Evolutionary conservation across 2,797 vertebrate genomes (phyloP).

Genomic region (Furcifer pardalis): DNA sequence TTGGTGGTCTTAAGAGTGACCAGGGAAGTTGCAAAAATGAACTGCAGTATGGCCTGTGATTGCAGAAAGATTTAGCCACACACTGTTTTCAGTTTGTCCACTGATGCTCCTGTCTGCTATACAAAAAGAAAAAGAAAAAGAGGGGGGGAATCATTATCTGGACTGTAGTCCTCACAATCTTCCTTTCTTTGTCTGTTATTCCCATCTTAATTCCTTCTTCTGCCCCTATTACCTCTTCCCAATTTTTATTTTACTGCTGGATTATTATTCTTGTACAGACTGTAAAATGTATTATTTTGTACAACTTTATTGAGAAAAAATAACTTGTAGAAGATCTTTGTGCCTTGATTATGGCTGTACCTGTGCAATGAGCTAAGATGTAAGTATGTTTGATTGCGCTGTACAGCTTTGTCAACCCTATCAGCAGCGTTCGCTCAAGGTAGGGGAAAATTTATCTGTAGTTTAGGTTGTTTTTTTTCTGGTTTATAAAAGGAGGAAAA

Average conservation of each 20-base stretch:
- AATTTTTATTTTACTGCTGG: conserved; percentile 89
- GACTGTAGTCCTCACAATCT: conserved; percentile 72
- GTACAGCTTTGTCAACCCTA: conserved; percentile 88
- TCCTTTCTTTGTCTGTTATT: conserved; percentile 72
- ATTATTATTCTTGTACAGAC: conserved; percentile 98
- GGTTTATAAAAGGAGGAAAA: conserved; percentile 84
- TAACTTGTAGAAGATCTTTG: conserved; percentile 94
- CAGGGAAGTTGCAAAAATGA: conserved; percentile 60
- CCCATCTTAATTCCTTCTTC: conserved; percentile 77
- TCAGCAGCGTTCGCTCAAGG: conserved; percentile 77
- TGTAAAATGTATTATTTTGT: conserved; percentile 99
- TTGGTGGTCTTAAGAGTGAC: conserved; percentile 67
- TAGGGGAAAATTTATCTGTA: conserved; percentile 84
- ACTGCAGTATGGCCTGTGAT: conserved; percentile 71
- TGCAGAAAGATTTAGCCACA: conserved; percentile 73
- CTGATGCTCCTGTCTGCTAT: conserved; percentile 75
- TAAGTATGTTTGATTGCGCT: conserved; percentile 93
- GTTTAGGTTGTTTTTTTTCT: conserved; percentile 84
- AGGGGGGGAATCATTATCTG: conserved; percentile 67
- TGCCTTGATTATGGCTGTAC: conserved; percentile 97
- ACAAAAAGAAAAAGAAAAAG: neutral
- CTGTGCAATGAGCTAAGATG: conserved; percentile 92
- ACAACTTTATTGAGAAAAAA: conserved; percentile 95
- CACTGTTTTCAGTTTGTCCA: conserved; percentile 78
- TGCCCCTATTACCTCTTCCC: conserved; percentile 73